These are phyloP conservation scores for Rallus crepitans DNA, from an alignment of 2,797 vertebrate genomes.

Conservation along the genomic window DNA sequence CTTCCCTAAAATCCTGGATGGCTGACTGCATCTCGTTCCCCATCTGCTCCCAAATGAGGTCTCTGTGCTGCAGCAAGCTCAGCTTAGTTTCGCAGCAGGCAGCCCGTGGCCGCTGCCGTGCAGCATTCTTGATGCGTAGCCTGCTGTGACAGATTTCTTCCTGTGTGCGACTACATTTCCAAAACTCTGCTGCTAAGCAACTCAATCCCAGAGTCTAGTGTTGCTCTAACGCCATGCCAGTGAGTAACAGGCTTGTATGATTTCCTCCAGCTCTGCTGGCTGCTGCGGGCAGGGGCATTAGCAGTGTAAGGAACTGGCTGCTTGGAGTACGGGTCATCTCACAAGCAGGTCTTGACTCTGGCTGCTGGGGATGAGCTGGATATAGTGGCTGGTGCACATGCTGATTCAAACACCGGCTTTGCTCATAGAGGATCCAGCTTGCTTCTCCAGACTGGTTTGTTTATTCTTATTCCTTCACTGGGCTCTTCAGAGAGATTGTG, in stretches of 20 bases:
- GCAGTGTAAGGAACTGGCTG: background rate
- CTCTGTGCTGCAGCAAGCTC: background rate
- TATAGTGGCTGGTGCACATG: background rate
- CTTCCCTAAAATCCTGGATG: background rate
- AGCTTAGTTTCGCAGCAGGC: background rate
- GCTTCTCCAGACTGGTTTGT: background rate
- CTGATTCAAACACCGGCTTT: background rate
- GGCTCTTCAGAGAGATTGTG: background rate
- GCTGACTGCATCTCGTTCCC: rapidly evolving
- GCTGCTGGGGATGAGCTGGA: background rate
- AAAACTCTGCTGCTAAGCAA: slow-evolving; percentile 72
- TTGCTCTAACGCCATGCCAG: background rate
- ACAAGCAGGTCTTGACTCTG: background rate
- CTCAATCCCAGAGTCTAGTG: background rate
- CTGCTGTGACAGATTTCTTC: slow-evolving; percentile 38
- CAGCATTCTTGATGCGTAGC: background rate
- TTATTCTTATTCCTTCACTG: background rate
- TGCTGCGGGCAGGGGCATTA: background rate
- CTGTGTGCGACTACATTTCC: slow-evolving; percentile 34
- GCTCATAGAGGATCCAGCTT: rapidly evolving
- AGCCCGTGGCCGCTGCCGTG: background rate
- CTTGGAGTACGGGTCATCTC: background rate
- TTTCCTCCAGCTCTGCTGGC: slow-evolving; percentile 13
- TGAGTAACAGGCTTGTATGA: background rate
- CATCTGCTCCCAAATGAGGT: rapidly evolving